Evolutionary conservation across 2,797 vertebrate genomes (phyloP).

Genomic region (Strix occidentalis): DNA sequence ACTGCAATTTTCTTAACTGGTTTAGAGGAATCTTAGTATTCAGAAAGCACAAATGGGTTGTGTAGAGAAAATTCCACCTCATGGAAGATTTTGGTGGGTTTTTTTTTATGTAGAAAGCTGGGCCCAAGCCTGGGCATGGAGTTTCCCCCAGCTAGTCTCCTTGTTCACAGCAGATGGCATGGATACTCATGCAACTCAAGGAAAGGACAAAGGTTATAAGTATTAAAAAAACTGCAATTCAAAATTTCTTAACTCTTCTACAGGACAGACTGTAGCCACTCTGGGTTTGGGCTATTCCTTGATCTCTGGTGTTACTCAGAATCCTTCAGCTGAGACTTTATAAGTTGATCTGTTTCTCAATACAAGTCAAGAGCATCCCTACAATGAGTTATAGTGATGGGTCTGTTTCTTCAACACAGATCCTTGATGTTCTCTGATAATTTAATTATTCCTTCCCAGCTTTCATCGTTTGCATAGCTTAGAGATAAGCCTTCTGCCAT

Average conservation of each 20-base stretch:
- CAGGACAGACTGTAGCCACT: neutral
- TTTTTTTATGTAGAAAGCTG: neutral
- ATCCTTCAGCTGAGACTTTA: neutral
- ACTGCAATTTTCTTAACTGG: neutral
- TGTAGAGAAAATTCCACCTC: neutral
- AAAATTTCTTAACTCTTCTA: neutral
- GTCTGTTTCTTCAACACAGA: neutral
- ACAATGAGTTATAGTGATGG: rapidly evolving
- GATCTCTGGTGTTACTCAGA: neutral
- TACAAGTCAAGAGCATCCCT: neutral
- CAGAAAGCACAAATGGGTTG: neutral
- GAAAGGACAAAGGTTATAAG: neutral
- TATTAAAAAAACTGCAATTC: neutral
- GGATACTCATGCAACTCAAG: neutral
- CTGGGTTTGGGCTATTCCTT: neutral
- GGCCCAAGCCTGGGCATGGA: neutral
- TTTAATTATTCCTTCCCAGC: neutral
- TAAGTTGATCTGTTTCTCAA: neutral
- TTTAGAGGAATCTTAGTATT: neutral
- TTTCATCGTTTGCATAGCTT: neutral
- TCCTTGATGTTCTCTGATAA: neutral
- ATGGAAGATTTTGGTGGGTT: rapidly evolving
- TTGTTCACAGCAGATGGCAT: neutral
- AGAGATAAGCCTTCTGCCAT: neutral
- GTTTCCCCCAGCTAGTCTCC: neutral